Conservation (phyloP, 1,140 invertebrate species). For the Samia ricini region DNA sequence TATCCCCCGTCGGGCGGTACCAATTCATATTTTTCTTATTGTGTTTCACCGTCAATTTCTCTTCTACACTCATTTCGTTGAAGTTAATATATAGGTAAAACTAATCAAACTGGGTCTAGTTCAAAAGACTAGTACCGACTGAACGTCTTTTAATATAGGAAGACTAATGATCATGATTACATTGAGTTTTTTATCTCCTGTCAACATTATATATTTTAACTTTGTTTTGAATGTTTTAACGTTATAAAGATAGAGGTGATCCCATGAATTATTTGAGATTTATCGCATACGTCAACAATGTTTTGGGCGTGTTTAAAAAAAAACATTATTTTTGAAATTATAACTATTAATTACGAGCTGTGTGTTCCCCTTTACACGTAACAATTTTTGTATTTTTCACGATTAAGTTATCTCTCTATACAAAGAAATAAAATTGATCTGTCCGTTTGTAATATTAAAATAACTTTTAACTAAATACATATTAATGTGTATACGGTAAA, state of each 20-base stretch:
- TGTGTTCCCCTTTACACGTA: no score
- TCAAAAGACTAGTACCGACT: background rate
- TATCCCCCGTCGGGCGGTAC: constrained; percentile 61
- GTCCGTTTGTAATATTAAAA: no score
- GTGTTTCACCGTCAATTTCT: constrained; percentile 16
- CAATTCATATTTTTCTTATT: constrained; percentile 39
- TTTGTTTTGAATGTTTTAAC: background rate
- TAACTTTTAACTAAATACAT: no score
- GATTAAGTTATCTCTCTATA: no score
- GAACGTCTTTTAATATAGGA: background rate
- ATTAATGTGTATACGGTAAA: no score
- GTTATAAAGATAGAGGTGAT: background rate
- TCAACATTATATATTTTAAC: constrained; percentile 11
- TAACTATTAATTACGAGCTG: no score
- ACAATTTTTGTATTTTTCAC: no score
- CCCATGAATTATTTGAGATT: background rate
- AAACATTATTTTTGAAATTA: no score
- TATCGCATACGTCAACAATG: background rate
- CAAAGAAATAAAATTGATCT: no score
- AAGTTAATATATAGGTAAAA: background rate
- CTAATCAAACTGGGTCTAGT: background rate
- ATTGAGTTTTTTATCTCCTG: constrained; percentile 14
- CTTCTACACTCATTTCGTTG: constrained; percentile 29
- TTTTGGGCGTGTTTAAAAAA: no score
- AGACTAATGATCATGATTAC: background rate